These are phyloP conservation scores for Colistium nudipinnis DNA, from an alignment of 2,113 vertebrate genomes.

Conservation along the genomic window DNA sequence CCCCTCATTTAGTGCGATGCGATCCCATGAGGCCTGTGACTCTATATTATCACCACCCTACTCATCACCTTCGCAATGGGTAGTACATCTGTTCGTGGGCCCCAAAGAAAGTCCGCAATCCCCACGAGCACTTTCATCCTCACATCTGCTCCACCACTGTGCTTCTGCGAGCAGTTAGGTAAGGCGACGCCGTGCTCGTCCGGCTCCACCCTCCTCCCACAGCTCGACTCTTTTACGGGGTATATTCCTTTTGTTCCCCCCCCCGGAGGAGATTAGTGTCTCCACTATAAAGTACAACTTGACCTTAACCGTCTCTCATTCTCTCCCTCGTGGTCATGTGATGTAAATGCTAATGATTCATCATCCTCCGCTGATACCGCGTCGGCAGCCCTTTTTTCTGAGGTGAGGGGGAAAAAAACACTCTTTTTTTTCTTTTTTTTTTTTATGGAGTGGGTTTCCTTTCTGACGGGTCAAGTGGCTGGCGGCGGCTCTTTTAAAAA, in stretches of 20 bases:
- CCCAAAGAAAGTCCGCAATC: too few species aligned
- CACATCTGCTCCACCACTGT: neutral
- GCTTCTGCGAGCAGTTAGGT: slow-evolving; percentile 20
- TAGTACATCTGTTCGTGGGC: neutral
- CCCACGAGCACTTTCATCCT: neutral
- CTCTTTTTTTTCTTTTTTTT: neutral
- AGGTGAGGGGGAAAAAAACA: neutral
- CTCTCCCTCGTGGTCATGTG: slow-evolving; percentile 65
- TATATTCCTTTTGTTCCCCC: slow-evolving; percentile 37
- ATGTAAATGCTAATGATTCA: slow-evolving; percentile 76
- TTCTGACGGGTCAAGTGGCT: slow-evolving; percentile 43
- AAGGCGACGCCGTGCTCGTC: slow-evolving; percentile 18
- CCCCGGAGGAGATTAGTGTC: slow-evolving; percentile 64
- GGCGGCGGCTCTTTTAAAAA: slow-evolving; percentile 23
- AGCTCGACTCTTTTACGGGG: slow-evolving; percentile 18
- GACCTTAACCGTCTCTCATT: slow-evolving; percentile 71
- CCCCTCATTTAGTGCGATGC: too few species aligned
- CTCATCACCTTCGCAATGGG: too few species aligned
- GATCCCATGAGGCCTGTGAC: neutral
- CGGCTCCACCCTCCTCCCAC: slow-evolving; percentile 1
- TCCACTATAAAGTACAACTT: slow-evolving; percentile 72
- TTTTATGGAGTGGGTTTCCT: slow-evolving; percentile 48
- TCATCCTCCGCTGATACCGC: slow-evolving; percentile 53
- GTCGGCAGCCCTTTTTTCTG: slow-evolving; percentile 51
- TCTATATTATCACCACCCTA: neutral